Evolutionary conservation across 2,888 invertebrate species (phyloP), one percentile per base, ranked within the genome.

Genomic region (Andrena fulva): DNA sequence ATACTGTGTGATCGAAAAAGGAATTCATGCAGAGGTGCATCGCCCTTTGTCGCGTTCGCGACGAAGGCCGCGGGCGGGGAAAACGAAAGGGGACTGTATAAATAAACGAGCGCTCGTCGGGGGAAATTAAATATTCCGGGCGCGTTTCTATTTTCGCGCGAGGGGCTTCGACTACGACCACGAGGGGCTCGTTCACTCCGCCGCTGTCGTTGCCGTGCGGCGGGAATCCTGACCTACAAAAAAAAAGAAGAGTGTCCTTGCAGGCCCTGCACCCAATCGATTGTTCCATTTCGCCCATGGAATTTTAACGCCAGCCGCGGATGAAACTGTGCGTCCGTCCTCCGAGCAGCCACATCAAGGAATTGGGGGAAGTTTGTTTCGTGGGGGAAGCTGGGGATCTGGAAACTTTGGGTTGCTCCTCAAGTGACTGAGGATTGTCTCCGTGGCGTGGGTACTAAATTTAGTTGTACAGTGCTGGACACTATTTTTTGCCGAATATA

Each of bases 211-310:
- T 3, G 10, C 3, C 54, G 54, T 24, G 20, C 12, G 24, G 56
- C 10, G 10, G 10, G 56, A 27, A 56, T 56, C 24, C 56, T 56
- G 56, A 56, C 56, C 56, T 56, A 56, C 27, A 56, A 56, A 56
- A 56, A 54, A 56, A 56, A 56, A 24, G 24, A 56, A 27, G 10
- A 10, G 10, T 10, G 56, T 24, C 56, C 56, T 27, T 10, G 56
- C 24, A 4, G 10, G 27, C 27, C 56, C 1, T 56, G 8, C 24
- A 24, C 27, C 27, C 56, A 56, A 56, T 56, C 56, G 56, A 56
- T 56, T 56, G 56, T 56, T 24, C 56, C 24, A 52, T 67, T 67
- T 67, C 31, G 29, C 29, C 67, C 42, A 20, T 24, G 66, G 31
- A 50, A 67, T 67, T 52, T 12, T 31, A 31, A 50, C 31, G 31